These are phyloP conservation scores for Wasmannia auropunctata DNA, from an alignment of 1,140 invertebrate species.

Conservation along the genomic window DNA sequence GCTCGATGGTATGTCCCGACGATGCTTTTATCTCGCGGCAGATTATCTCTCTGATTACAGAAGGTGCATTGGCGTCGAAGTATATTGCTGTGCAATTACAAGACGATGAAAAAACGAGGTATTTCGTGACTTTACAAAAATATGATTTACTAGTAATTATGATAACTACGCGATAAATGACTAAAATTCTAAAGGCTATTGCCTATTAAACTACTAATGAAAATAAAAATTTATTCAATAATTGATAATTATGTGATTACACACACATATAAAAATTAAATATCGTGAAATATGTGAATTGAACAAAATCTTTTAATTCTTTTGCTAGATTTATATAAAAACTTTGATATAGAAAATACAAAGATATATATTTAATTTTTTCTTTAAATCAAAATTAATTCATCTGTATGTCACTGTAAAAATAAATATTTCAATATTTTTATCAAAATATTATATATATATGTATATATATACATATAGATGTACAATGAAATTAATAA, in stretches of 20 bases:
- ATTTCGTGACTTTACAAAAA: neutral
- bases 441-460: neutral
- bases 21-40: constrained; percentile 53
- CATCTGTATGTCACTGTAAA: neutral
- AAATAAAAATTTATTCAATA: neutral
- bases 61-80: constrained; percentile 60
- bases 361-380: neutral
- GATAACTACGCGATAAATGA: constrained; percentile 4
- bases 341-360: neutral
- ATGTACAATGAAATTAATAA: constrained; percentile 5
- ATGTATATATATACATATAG: neutral
- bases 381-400: constrained; percentile 10
- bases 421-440: neutral
- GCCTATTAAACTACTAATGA: neutral
- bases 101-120: neutral
- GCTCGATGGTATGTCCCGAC: constrained; percentile 66
- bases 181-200: neutral
- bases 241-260: neutral
- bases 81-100: constrained; percentile 9
- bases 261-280: neutral
- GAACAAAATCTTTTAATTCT: neutral
- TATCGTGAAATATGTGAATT: neutral
- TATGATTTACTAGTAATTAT: neutral
- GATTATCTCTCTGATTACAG: constrained; percentile 51
- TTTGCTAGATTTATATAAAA: neutral